These are phyloP conservation scores for Sebastiscus tertius DNA, from an alignment of 2,797 vertebrate species.

Conservation along the genomic window DNA sequence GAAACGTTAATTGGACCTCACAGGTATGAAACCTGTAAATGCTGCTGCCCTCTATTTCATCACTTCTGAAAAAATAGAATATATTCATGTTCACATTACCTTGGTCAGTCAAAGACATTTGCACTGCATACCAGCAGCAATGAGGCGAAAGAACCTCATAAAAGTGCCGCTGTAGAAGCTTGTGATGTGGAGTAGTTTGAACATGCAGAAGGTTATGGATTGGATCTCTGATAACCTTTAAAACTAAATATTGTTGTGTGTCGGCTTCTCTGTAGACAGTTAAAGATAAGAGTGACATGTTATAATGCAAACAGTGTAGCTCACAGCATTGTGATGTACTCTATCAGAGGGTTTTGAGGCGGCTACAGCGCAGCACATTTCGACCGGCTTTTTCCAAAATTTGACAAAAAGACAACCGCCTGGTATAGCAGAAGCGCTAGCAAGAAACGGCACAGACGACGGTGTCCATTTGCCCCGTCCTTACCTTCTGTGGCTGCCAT, in stretches of 20 bases:
- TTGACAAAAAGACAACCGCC: slow-evolving; percentile 24
- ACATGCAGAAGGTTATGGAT: not conserved
- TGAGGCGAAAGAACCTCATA: not conserved
- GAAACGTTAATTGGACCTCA: not conserved
- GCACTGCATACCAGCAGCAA: not conserved
- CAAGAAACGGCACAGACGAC: slow-evolving; percentile 47
- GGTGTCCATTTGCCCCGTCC: slow-evolving; percentile 61
- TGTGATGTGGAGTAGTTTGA: not conserved
- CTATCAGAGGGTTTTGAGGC: not conserved
- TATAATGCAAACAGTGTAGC: not conserved
- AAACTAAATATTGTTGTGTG: not conserved
- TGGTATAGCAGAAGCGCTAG: slow-evolving; percentile 3
- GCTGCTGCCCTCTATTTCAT: slow-evolving; percentile 14
- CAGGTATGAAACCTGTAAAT: not conserved
- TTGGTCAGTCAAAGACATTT: slow-evolving; percentile 1
- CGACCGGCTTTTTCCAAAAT: slow-evolving; percentile 1
- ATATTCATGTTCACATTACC: not conserved
- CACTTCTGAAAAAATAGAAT: not conserved
- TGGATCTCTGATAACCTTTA: not conserved
- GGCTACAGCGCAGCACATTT: not conserved
- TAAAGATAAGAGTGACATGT: not conserved
- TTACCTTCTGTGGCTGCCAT: slow-evolving; percentile 78
- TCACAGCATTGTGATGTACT: not conserved
- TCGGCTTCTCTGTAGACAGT: not conserved
- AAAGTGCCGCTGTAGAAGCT: not conserved